A percentile compares a stretch with the other conserved stretches of the same genome.
These are phyloP conservation scores for Pristionchus mayeri DNA, from an alignment of 2,888 invertebrate genomes.

Conservation along the genomic window DNA sequence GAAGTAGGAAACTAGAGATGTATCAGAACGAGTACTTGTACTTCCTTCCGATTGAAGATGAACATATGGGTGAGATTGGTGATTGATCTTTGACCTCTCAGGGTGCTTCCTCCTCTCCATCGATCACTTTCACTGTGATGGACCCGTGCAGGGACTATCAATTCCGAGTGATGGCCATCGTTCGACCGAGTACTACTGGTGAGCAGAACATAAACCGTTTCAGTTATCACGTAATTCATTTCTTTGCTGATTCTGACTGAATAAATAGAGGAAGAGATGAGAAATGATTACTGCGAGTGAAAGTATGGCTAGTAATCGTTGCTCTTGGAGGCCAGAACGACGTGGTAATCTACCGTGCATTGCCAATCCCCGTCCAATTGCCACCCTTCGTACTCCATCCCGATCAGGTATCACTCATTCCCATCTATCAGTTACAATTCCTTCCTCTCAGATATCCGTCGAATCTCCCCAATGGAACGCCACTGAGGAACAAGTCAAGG, in stretches of 20 bases:
- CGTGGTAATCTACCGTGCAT: slow-evolving; percentile 44
- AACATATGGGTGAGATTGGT: no score
- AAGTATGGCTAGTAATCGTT: not conserved
- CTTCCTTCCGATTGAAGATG: no score
- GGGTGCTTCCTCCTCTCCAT: slow-evolving; percentile 70
- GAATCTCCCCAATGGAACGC: slow-evolving; percentile 48
- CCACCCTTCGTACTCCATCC: slow-evolving; percentile 49
- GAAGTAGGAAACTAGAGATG: no score
- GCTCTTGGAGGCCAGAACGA: slow-evolving; percentile 45
- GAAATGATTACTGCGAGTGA: not conserved
- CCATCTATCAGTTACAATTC: no score
- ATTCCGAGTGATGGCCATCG: slow-evolving; percentile 60
- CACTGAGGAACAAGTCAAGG: slow-evolving; percentile 49
- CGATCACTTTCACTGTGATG: slow-evolving; percentile 68
- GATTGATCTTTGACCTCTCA: slow-evolving; percentile 51
- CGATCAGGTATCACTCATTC: slow-evolving; percentile 26
- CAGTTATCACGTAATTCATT: no score
- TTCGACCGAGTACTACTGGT: slow-evolving; percentile 48
- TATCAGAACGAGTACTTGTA: no score
- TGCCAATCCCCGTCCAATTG: slow-evolving; percentile 48
- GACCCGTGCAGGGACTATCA: slow-evolving; percentile 75
- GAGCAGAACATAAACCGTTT: no score
- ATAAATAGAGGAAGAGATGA: not conserved
- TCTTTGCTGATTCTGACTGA: not conserved
- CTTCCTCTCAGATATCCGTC: slow-evolving; percentile 31